Base-by-base conservation (phyloP, 2,113 vertebrate species). In the Crypturellus undulatus region DNA sequence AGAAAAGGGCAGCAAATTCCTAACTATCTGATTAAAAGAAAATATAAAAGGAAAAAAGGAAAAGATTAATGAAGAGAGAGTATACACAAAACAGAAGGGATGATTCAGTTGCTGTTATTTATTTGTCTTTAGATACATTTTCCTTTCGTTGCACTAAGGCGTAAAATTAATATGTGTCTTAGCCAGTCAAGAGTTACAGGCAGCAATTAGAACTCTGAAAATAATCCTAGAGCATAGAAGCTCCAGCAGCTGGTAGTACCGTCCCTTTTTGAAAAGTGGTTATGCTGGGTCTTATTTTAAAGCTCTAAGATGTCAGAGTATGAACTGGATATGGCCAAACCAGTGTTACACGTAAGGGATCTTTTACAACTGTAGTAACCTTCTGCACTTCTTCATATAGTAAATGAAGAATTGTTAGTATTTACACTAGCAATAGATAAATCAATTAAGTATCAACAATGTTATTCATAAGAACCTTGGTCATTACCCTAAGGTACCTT, bases 401-500 rank as follows among this genome's bases (percentile, higher is more conserved):
- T 85, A 96, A 96, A 96, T 94, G 84, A 91, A 91, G 54, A 84
- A 84, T 54, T 93, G 38, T 72, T 95, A 93, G 59, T 32, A 94
- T 96, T 95, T 89, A 83, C 85, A 95, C 94, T 78, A 95, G 92
- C 89, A 83, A 24, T 52, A 90, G 84, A 93, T 79, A 94, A 96
- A 94, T 73, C 68, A 96, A 94, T 68, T 67, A 78, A 79, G 87
- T 76, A 88, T 59, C 87, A 91, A 93, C 32, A 89, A 89, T 79
- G 49, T 20, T 60, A 88, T 84, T 59, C 43, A 70, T 90, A 96
- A 93, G 72, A 94, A 81, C 14, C 9, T 77, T 83, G 79, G 60
- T 88, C 79, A 91, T 94, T 90, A 97, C 88, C 72, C 82, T 96
- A 93, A 71, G 47, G 6, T 59, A 21, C 84, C 60, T 84, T 47